Conservation (phyloP, 2,113 vertebrate species). For the Bufo gargarizans region DNA sequence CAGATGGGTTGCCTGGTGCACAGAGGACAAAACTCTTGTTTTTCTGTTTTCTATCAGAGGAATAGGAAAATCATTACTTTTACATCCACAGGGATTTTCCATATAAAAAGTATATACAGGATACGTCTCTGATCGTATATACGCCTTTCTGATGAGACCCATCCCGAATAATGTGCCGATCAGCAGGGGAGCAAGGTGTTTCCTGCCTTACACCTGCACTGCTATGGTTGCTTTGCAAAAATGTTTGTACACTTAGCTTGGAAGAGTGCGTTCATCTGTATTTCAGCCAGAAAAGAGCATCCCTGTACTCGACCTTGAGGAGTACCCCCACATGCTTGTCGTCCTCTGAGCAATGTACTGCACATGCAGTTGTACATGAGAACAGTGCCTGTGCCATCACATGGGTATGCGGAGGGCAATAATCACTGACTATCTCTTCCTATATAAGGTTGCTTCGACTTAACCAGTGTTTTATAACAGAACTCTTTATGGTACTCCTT, state of each 20-base stretch:
- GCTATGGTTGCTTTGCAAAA: too few species aligned
- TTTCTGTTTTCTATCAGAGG: not conserved
- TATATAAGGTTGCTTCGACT: not conserved
- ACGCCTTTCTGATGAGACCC: not conserved
- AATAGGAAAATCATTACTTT: not conserved
- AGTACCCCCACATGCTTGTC: not conserved
- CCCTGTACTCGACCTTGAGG: not conserved
- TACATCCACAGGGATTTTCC: not conserved
- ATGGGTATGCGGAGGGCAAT: not conserved
- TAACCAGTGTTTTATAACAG: slow-evolving; percentile 12
- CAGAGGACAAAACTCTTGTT: not conserved
- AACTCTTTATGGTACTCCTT: slow-evolving; percentile 4
- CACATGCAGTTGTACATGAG: not conserved
- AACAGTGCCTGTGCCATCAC: not conserved
- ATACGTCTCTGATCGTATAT: not conserved
- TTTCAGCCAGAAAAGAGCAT: not conserved
- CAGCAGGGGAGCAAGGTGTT: not conserved
- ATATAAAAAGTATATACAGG: not conserved
- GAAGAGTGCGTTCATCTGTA: not conserved
- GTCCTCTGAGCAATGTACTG: not conserved
- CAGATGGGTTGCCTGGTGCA: not conserved
- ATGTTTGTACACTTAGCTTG: not conserved
- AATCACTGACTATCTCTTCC: not conserved
- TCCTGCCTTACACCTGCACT: not conserved
- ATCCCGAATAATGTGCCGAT: not conserved